Conservation (phyloP, 2,113 vertebrate genomes). For the Xyliphius kryptos region DNA sequence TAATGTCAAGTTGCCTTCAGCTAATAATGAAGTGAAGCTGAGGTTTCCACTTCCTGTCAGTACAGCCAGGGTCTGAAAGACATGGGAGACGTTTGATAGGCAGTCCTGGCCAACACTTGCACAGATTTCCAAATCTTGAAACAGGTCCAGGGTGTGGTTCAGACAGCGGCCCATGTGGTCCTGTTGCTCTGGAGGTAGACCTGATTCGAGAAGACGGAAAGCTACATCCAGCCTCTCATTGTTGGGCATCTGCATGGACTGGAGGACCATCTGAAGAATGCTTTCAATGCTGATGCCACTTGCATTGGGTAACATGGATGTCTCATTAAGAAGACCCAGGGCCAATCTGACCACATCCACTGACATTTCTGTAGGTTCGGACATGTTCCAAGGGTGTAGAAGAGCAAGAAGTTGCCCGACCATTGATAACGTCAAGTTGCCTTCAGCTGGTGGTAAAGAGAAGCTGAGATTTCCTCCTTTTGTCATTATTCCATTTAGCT, state of each 20-base stretch:
- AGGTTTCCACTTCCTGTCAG: neutral
- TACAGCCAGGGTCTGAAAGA: slow-evolving; percentile 48
- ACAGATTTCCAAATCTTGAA: slow-evolving; percentile 44
- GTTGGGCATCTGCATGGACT: neutral
- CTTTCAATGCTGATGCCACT: slow-evolving; percentile 42
- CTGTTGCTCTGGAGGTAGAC: slow-evolving; percentile 47
- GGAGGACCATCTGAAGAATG: slow-evolving; percentile 46
- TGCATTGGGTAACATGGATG: slow-evolving; percentile 41
- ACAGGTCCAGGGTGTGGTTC: slow-evolving; percentile 45
- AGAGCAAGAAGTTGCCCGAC: slow-evolving; percentile 47
- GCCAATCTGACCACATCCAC: slow-evolving; percentile 41
- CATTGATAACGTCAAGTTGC: slow-evolving; percentile 40
- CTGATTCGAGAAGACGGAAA: slow-evolving; percentile 21
- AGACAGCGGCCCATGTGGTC: slow-evolving; percentile 39
- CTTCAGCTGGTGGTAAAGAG: neutral
- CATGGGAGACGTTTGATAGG: slow-evolving; percentile 44
- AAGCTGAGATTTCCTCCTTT: neutral
- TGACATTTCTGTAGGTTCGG: slow-evolving; percentile 9
- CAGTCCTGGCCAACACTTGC: slow-evolving; percentile 44
- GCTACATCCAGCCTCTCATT: too few species aligned
- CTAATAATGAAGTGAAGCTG: neutral
- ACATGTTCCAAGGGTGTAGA: slow-evolving; percentile 43
- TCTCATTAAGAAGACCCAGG: slow-evolving; percentile 49
- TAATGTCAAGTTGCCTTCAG: slow-evolving; percentile 37
- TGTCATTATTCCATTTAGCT: slow-evolving; percentile 35